Conservation (phyloP, 2,797 vertebrate genomes). For the Caiman crocodilus region DNA sequence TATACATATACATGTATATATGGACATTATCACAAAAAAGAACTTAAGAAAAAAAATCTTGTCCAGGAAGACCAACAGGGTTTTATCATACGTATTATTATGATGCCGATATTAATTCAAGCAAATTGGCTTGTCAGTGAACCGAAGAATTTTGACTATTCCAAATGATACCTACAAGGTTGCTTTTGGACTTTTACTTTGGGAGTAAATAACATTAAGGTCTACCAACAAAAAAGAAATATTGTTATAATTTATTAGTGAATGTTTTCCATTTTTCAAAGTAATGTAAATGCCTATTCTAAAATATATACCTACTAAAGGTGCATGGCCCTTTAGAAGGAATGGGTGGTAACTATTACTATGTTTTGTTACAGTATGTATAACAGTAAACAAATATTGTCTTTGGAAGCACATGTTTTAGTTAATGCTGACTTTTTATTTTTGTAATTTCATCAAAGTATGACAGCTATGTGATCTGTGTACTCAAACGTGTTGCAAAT, state of each 20-base stretch:
- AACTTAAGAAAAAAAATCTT: slow-evolving; percentile 22
- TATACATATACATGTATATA: no score
- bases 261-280: neutral
- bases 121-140: slow-evolving; percentile 5
- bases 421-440: neutral
- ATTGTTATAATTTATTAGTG: neutral
- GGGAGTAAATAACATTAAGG: neutral
- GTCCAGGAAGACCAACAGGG: slow-evolving; percentile 21
- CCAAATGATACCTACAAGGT: slow-evolving; percentile 8
- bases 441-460: neutral
- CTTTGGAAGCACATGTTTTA: neutral
- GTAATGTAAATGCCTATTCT: neutral
- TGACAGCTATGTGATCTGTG: neutral
- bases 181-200: neutral
- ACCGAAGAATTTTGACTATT: neutral
- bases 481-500: neutral
- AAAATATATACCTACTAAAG: neutral
- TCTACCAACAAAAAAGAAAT: neutral
- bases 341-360: neutral
- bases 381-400: neutral
- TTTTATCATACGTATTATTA: slow-evolving; percentile 11
- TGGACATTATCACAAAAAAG: neutral
- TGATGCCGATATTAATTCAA: neutral
- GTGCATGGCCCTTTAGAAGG: neutral
- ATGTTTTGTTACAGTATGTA: neutral